Evolutionary conservation across 2,888 invertebrate genomes (phyloP).

Genomic region (Camponotus fellah): DNA sequence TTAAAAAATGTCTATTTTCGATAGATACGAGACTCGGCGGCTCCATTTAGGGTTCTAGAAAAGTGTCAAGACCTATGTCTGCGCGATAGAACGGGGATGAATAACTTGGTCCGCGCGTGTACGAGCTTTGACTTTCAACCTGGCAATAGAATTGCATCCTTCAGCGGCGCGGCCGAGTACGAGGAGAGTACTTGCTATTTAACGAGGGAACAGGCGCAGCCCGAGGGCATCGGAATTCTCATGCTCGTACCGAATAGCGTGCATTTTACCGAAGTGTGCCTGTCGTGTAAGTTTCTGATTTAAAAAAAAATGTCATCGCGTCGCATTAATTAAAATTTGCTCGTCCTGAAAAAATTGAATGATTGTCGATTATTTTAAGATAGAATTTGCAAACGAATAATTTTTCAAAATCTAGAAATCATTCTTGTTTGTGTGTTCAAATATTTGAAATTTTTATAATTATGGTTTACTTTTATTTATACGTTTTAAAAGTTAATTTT

Average conservation of each 20-base stretch:
- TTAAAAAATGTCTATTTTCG: slow-evolving; percentile 7
- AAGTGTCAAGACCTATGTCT: slow-evolving; percentile 95
- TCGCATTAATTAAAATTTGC: slow-evolving; percentile 6
- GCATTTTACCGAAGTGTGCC: slow-evolving; percentile 96
- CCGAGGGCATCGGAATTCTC: slow-evolving; percentile 96
- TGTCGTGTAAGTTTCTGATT: slow-evolving; percentile 91
- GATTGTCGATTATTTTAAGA: neutral
- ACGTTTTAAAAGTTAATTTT: neutral
- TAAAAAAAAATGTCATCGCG: neutral
- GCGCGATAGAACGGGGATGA: slow-evolving; percentile 92
- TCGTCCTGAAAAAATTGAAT: neutral
- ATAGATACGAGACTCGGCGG: slow-evolving; percentile 92
- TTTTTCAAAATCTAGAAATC: neutral
- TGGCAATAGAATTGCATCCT: slow-evolving; percentile 94
- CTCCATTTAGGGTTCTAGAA: slow-evolving; percentile 95
- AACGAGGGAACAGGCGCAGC: slow-evolving; percentile 94
- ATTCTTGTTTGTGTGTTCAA: neutral
- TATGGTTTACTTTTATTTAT: neutral
- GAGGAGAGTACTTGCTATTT: slow-evolving; percentile 96
- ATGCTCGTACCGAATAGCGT: slow-evolving; percentile 96
- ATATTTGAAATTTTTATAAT: neutral
- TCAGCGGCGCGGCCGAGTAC: slow-evolving; percentile 92
- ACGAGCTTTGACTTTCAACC: slow-evolving; percentile 97
- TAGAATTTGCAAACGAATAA: neutral
- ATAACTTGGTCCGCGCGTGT: slow-evolving; percentile 94